These are phyloP conservation scores for Laticauda laticaudata DNA, from an alignment of 2,113 vertebrate genomes.

Conservation along the genomic window DNA sequence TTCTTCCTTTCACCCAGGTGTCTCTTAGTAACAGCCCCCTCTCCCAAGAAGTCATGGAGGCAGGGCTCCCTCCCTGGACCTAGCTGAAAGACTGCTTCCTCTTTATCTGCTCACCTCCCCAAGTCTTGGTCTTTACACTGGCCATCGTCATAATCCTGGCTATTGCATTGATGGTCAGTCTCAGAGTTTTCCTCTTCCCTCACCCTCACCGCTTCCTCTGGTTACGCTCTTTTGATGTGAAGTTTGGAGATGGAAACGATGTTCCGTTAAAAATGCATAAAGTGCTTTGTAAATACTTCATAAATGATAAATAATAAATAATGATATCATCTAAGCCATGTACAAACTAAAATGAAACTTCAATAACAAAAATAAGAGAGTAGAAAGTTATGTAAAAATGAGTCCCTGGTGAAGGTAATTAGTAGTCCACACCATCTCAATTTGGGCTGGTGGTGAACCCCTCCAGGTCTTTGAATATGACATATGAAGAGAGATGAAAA, in stretches of 20 bases:
- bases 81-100: neutral
- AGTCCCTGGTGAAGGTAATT: neutral
- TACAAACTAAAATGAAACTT: slow-evolving; percentile 10
- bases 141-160: neutral
- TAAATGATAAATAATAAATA: neutral
- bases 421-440: neutral
- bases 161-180: neutral
- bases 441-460: neutral
- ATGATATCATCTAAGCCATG: neutral
- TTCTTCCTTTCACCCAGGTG: neutral
- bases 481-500: neutral
- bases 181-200: neutral
- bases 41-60: too few relatives aligned
- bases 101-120: neutral
- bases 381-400: neutral
- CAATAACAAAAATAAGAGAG: neutral
- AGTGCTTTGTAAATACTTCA: neutral
- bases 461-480: neutral
- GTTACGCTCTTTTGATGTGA: neutral
- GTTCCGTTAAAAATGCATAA: neutral
- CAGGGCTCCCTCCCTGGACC: neutral
- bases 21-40: neutral
- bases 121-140: neutral
- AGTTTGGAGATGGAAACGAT: too few relatives aligned
- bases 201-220: neutral